Evolutionary conservation across 2,113 vertebrate genomes (phyloP).

Genomic region (Rhinoderma darwinii): DNA sequence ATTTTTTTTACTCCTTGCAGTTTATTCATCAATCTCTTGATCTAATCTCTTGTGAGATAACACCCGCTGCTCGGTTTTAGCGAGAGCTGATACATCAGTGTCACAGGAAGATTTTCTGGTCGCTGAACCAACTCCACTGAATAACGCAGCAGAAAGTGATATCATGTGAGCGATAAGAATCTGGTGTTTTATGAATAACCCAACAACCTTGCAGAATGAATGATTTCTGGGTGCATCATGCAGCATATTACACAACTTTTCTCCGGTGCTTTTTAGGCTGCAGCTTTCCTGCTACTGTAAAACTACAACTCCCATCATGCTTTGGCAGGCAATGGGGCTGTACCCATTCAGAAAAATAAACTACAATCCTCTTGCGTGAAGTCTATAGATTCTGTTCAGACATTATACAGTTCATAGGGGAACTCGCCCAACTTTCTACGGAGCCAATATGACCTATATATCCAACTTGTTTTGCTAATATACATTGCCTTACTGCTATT

Average conservation of each 20-base stretch:
- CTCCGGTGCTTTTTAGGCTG: neutral
- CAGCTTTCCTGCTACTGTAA: neutral
- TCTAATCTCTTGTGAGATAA: constrained; percentile 43
- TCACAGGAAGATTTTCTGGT: constrained; percentile 11
- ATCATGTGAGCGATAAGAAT: constrained; percentile 18
- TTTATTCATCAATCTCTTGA: constrained; percentile 51
- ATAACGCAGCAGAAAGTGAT: constrained; percentile 15
- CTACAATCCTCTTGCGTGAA: too few species aligned
- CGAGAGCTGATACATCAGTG: constrained; percentile 49
- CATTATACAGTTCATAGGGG: too few species aligned
- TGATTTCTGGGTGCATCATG: neutral
- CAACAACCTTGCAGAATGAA: neutral
- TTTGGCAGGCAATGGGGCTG: neutral
- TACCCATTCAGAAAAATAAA: neutral
- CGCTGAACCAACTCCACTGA: neutral
- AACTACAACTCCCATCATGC: neutral
- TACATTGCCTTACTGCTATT: too few species aligned
- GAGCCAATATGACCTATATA: too few species aligned
- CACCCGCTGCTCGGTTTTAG: constrained; percentile 41
- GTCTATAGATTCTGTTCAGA: too few species aligned
- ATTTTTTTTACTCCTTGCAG: constrained; percentile 5
- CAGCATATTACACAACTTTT: neutral
- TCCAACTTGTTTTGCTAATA: too few species aligned
- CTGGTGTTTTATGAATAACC: constrained; percentile 25
- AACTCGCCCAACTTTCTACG: too few species aligned